phyloP scores from a whole-genome alignment of 2,888 invertebrate species.

The Agrochola litura region DNA sequence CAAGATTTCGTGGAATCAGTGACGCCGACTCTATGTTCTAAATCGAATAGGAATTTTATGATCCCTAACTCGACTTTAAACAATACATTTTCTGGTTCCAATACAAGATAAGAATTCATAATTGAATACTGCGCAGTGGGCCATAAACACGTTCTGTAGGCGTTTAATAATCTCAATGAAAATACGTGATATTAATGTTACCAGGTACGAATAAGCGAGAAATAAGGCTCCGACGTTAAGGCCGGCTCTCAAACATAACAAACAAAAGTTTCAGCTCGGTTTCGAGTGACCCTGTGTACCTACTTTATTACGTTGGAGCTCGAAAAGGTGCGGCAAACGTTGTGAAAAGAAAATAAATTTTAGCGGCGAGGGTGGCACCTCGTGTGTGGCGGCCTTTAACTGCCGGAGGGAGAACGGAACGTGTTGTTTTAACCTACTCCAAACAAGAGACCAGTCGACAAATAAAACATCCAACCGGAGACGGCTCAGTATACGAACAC shows the following conservation, averaged over 20 bases:
- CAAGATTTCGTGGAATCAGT: constrained; percentile 70
- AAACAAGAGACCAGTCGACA: constrained; percentile 65
- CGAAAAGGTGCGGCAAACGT: constrained; percentile 70
- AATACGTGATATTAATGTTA: constrained; percentile 61
- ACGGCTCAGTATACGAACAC: constrained; percentile 57
- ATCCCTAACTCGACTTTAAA: constrained; percentile 47
- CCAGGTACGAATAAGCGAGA: constrained; percentile 56
- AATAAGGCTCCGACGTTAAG: constrained; percentile 54
- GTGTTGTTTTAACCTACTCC: constrained; percentile 76
- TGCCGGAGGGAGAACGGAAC: constrained; percentile 69
- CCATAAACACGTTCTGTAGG: constrained; percentile 59
- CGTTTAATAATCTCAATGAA: constrained; percentile 61
- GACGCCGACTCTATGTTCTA: constrained; percentile 50
- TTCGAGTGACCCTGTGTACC: constrained; percentile 64
- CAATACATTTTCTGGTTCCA: constrained; percentile 51
- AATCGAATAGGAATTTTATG: constrained; percentile 65
- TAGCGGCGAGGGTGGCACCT: constrained; percentile 72
- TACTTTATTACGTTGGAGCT: constrained; percentile 69
- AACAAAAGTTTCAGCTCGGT: constrained; percentile 67
- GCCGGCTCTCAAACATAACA: constrained; percentile 63
- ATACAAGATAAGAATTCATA: constrained; percentile 59
- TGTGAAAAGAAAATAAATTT: constrained; percentile 76
- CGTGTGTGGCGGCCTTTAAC: constrained; percentile 77
- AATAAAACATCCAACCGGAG: constrained; percentile 68
- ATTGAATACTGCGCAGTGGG: constrained; percentile 55